Evolutionary conservation across 2,113 vertebrate species (phyloP), one percentile per base, ranked within the genome.

Genomic region (Tretioscincus oriximinensis): DNA sequence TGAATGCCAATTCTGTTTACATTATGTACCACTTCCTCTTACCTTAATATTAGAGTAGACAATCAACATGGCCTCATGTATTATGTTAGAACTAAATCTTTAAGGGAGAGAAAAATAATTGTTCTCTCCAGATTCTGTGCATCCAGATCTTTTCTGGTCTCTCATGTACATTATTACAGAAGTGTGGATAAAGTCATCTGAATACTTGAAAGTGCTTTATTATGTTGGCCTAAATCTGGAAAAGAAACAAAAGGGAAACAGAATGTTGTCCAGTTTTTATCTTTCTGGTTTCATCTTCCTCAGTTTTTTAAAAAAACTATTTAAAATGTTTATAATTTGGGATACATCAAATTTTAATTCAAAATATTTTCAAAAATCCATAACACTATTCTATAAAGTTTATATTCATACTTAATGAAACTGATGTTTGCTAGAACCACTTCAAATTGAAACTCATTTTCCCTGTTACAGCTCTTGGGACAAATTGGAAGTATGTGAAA

Each of bases 1-100:
- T 51, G 45, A 41, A 24, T 47, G 63, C 5, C 49, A 83, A 68
- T 9, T 77, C 73, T 76, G 82, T 88, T 86, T 88, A 45, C 41
- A 49, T 69, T 76, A n/a, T 71, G 26, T 22, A 71, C 28, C 2
- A n/a, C 29, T 26, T 47, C 54, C 54, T 47, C 31, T 28, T 22
- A 49, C 18, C 47, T 18, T 7, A 68, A 66, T 41, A 47, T 76
- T 26, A 31, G n/a, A 10, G n/a, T 47, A n/a, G 24, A 35, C 49
- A 60, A 41, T 41, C 35, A 2, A 41, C 5, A 41, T 41, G 35
- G 35, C 2, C 54, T 69, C 29, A 54, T 9, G 31, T 68, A 68
- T 49, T 82, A 41, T 61, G 74, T 22, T 61, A 68, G 22, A 12
- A 21, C 61, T 60, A 31, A 69, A n/a, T n/a, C n/a, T n/a, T n/a